phyloP scores from a whole-genome alignment of 2,888 invertebrate genomes.

The Hydroisotoma schaefferi region DNA sequence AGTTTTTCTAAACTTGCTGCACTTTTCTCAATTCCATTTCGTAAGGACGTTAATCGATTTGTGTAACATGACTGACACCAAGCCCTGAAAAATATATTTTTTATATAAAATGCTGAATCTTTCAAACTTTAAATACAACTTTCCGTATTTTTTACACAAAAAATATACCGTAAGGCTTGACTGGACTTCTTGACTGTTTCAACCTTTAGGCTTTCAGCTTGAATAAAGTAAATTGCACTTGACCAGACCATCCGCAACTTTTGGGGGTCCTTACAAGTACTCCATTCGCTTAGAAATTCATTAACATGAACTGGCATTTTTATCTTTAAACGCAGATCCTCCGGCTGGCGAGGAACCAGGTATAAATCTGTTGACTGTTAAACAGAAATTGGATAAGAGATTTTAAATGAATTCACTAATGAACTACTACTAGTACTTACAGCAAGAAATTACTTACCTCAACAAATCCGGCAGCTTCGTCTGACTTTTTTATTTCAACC shows the following conservation, averaged over 20 bases:
- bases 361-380: constrained; percentile 25
- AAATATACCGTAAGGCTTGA: constrained; percentile 30
- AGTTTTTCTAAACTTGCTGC: constrained; percentile 26
- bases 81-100: constrained; percentile 7
- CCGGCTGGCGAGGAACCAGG: constrained; percentile 26
- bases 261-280: constrained; percentile 26
- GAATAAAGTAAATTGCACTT: constrained; percentile 34
- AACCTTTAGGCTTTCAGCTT: constrained; percentile 30
- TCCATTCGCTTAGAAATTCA: constrained; percentile 31
- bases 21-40: constrained; percentile 32
- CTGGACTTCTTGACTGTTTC: constrained; percentile 31
- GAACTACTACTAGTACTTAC: not conserved
- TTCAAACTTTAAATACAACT: constrained; percentile 5
- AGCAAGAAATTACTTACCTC: constrained; percentile 18
- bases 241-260: constrained; percentile 31
- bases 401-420: not conserved
- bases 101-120: constrained; percentile 3
- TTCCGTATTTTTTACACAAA: too few relatives aligned
- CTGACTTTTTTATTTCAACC: constrained; percentile 26
- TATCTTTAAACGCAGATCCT: constrained; percentile 20
- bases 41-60: constrained; percentile 20
- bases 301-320: constrained; percentile 35
- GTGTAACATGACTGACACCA: constrained; percentile 28
- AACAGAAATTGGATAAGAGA: not conserved
- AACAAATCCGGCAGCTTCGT: constrained; percentile 32